Conservation (phyloP, 64 coral and sea anemone genomes). For the Dendronephthya gigantea region DNA sequence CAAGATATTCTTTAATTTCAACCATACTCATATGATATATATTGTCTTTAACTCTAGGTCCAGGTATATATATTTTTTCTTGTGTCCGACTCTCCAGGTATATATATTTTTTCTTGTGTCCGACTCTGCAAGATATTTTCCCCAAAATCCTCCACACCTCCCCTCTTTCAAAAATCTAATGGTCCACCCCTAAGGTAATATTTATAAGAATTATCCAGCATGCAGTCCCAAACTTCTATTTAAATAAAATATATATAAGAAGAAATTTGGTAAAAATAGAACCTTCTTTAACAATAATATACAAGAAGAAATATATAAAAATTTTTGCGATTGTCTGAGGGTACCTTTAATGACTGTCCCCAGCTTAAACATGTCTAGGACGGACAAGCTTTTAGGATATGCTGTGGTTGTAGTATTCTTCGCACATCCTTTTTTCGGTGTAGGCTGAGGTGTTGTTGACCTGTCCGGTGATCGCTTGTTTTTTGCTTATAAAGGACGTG, state of each 20-base stretch:
- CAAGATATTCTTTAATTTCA: too few relatives aligned
- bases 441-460: conserved; percentile 16
- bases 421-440: neutral
- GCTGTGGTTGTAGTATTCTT: conserved; percentile 11
- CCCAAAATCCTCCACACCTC: too few relatives aligned
- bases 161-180: too few relatives aligned
- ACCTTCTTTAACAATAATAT: neutral
- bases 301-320: neutral
- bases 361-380: neutral
- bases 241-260: neutral
- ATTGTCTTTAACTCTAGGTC: too few relatives aligned
- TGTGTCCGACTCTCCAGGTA: too few relatives aligned
- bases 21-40: too few relatives aligned
- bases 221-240: neutral
- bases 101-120: too few relatives aligned
- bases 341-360: neutral
- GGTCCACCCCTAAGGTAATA: too few relatives aligned
- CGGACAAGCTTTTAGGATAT: neutral
- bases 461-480: neutral
- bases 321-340: neutral
- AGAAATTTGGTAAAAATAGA: neutral
- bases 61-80: too few relatives aligned
- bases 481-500: neutral
- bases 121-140: too few relatives aligned
- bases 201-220: too few relatives aligned